Evolutionary conservation across 2,113 vertebrate genomes (phyloP), one percentile per base, ranked within the genome.

Genomic region (Indicator indicator): DNA sequence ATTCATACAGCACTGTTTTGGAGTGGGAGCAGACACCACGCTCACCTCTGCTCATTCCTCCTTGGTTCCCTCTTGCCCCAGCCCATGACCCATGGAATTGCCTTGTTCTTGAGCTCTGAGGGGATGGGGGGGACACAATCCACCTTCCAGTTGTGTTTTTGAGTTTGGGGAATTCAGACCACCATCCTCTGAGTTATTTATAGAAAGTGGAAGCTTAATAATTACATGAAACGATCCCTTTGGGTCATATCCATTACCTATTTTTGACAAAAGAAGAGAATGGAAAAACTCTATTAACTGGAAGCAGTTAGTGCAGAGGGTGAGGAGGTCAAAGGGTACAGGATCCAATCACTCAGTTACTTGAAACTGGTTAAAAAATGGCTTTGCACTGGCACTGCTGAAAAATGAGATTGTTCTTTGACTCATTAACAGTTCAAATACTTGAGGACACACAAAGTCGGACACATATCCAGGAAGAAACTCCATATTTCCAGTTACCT

Each of bases 11-110:
- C 15, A 1, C 16, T 24, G 18, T 26, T 13, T 30, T 79, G 50
- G 30, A 63, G 10, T 14, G 1, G 2, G 63, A 75, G 58, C 30
- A 42, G 36, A 13, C 36, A 33, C 15, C 0, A 0, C 0, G 1
- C 40, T 79, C 9, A 1, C 26, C 58, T 70, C 52, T 80, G 65
- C 38, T 19, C 17, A 69, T 56, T 73, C 44, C 32, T 23, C 16
- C 52, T 52, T 1, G 1, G 9, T 21, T 84, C 60, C 40, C 40
- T 23, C 27, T 52, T 52, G 9, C 7, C 70, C 13, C 42, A 71
- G 21, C n/a, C 62, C 15, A 48, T 82, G 75, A 70, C 33, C 75
- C 19, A 0, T 78, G 87, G 69, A 89, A 84, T 50, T 28, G 1
- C 7, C 62, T 62, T 8, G 1, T 4, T 85, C 67, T 67, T 4